Conservation (phyloP, 2,888 invertebrate species). For the Pyralis farinalis region DNA sequence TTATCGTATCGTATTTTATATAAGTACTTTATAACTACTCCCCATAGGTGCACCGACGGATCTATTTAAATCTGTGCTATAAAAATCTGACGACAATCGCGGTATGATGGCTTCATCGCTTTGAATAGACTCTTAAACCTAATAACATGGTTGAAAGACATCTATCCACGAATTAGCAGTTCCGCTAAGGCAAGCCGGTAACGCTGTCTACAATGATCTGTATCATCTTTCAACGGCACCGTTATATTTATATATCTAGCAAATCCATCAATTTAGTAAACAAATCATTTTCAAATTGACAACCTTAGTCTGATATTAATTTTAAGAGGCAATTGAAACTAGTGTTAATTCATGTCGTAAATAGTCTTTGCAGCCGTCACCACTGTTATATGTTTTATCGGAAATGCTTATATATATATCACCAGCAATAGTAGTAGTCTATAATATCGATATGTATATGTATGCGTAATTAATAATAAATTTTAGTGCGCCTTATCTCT, state of each 20-base stretch:
- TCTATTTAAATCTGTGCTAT: background rate
- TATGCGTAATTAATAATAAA: slow-evolving; percentile 7
- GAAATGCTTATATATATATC: slow-evolving; percentile 16
- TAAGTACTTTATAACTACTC: background rate
- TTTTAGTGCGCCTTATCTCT: too few species aligned
- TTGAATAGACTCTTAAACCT: too few species aligned
- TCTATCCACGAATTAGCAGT: too few species aligned
- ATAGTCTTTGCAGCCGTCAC: slow-evolving; percentile 19
- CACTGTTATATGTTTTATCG: slow-evolving; percentile 19
- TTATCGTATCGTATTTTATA: background rate
- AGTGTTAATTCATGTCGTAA: slow-evolving; percentile 16
- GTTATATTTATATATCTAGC: slow-evolving; percentile 16
- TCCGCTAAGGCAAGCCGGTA: slow-evolving; percentile 4
- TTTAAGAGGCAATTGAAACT: slow-evolving; percentile 9
- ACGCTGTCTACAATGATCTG: slow-evolving; percentile 12
- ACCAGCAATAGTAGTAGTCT: slow-evolving; percentile 5
- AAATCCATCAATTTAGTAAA: slow-evolving; percentile 14
- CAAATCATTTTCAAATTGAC: too few species aligned
- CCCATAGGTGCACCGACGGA: background rate
- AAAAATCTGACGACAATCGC: background rate
- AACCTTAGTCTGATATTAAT: slow-evolving; percentile 10
- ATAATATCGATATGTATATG: slow-evolving; percentile 20
- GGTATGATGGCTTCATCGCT: too few species aligned
- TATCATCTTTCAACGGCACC: slow-evolving; percentile 15
- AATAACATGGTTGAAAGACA: too few species aligned